Conservation (phyloP, 2,113 vertebrate genomes). For the Gallinago jamesoni region DNA sequence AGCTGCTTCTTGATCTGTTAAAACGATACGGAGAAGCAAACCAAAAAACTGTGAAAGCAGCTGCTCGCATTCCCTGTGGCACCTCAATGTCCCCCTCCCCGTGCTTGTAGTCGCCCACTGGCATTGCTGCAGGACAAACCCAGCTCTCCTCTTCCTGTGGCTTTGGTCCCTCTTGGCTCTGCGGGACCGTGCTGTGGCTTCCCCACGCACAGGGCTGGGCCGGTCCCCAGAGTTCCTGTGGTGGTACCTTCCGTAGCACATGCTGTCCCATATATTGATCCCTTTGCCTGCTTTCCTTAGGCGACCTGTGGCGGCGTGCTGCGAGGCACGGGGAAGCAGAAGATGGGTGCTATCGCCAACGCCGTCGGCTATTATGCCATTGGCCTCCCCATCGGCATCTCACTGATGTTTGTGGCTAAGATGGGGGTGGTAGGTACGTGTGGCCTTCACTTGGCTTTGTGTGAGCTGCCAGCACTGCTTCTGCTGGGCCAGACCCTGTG, state of each 20-base stretch:
- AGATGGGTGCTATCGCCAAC: constrained; percentile 86
- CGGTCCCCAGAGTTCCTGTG: not conserved
- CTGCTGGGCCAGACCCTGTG: not conserved
- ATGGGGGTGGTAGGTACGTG: constrained; percentile 83
- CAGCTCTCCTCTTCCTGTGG: not conserved
- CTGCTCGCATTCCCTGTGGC: not conserved
- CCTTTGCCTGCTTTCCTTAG: constrained; percentile 46
- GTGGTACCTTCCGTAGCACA: not conserved
- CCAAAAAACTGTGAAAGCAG: not conserved
- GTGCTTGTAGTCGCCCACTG: not conserved
- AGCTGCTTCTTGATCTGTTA: not conserved
- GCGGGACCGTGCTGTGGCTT: not conserved
- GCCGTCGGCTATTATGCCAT: constrained; percentile 82
- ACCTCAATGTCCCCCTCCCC: not conserved
- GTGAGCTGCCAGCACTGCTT: accelerated
- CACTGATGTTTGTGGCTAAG: constrained; percentile 83
- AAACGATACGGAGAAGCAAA: not conserved
- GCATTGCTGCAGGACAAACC: not conserved
- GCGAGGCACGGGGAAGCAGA: constrained; percentile 87
- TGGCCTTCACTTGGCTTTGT: accelerated
- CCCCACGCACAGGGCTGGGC: not conserved
- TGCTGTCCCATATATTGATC: accelerated
- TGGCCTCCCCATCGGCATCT: constrained; percentile 79
- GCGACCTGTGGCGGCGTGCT: constrained; percentile 83
- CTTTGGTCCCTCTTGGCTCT: not conserved